Base-by-base conservation (phyloP, 2,888 invertebrate species). In the Chloroclysta siterata region DNA sequence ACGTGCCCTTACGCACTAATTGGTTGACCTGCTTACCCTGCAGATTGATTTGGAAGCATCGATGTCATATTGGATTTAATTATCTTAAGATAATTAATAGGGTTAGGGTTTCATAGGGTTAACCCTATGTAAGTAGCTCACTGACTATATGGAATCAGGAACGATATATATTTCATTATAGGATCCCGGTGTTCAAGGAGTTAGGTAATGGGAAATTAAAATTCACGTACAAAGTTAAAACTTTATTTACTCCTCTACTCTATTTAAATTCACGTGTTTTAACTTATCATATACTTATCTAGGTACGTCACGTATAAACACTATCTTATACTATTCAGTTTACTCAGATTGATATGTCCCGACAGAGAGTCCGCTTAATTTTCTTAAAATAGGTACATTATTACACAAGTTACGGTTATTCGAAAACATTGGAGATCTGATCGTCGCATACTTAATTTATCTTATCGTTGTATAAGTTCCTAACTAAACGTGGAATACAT, bases 211-310 rank as follows among this genome's bases (percentile, higher is more conserved):
- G 67, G 60, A 79, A 84, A 80, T 81, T 60, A 85, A 80, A 82
- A 73, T 70, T 59, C 68, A 48, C 64, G 74, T 28, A 81, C 78
- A 83, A 84, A 82, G 81, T 87, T 85, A 84, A 79, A 83, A 81
- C 82, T 92, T 91, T 92, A 91, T 89, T 90, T 84, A 83, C 86
- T 82, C 87, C 85, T 79, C 84, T 89, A 88, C 89, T 88, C 82
- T 85, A 79, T 85, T 90, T 89, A 89, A 90, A 89, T 89, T 91
- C 88, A 89, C 85, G 87, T 89, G 87, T 90, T 88, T 84, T 84
- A 87, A 84, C 92, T 91, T 89, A 90, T 58, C 80, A 85, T 86
- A 89, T n/a, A 88, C 89, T 91, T 90, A 71, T 80, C 86, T 90
- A 89, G 85, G 84, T 90, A 90, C 87, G 87, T 89, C 88, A 84